These are phyloP conservation scores for Crotalus viridis DNA, from an alignment of 2,113 vertebrate genomes.

Conservation along the genomic window DNA sequence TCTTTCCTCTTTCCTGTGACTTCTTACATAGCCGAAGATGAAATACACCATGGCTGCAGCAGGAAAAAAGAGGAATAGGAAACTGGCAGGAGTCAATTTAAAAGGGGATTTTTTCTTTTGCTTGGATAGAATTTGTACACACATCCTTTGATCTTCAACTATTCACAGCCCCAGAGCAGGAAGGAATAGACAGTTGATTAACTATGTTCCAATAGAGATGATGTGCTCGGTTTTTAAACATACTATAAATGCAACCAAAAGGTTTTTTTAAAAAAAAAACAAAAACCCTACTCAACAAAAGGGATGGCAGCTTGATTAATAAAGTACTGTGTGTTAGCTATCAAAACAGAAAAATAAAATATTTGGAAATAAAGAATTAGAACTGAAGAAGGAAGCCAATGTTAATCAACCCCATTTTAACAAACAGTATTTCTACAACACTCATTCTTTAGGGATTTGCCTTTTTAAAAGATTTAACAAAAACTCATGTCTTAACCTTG, in stretches of 20 bases:
- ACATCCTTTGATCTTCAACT: background rate
- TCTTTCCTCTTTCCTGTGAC: background rate
- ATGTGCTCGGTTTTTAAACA: background rate
- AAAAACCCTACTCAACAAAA: background rate
- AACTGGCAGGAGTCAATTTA: background rate
- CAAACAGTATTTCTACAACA: background rate
- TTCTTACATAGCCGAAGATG: background rate
- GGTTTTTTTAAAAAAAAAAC: background rate
- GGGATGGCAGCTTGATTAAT: background rate
- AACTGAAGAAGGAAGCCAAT: background rate
- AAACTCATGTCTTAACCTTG: slow-evolving; percentile 59
- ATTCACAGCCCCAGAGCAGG: background rate
- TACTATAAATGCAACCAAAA: background rate
- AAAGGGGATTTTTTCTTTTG: background rate
- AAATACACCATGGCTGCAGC: background rate
- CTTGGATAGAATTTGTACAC: background rate
- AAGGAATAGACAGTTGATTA: background rate
- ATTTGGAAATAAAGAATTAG: background rate
- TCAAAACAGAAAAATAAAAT: background rate
- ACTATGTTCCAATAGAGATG: background rate
- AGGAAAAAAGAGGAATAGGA: background rate
- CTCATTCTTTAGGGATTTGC: background rate
- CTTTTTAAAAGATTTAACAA: slow-evolving; percentile 7
- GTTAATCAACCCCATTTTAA: background rate
- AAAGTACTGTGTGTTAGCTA: background rate